Conservation (phyloP, 2,888 invertebrate species). For the Apamea crenata region DNA sequence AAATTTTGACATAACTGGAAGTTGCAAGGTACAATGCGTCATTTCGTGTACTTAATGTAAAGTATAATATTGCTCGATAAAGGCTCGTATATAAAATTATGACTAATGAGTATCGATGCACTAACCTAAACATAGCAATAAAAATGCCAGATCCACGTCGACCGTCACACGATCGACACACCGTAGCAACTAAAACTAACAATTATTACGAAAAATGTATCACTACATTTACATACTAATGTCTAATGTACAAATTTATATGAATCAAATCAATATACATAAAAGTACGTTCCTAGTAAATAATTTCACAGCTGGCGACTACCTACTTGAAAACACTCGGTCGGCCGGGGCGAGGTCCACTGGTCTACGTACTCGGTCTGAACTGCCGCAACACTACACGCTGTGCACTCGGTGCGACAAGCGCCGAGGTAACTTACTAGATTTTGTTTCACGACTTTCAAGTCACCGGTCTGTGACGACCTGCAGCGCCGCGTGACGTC, state of each 20-base stretch:
- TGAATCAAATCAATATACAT: slow-evolving; percentile 48
- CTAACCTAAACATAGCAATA: slow-evolving; percentile 55
- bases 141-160: slow-evolving; percentile 42
- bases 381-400: background rate
- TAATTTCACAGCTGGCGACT: slow-evolving; percentile 36
- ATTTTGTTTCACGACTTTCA: background rate
- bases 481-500: background rate
- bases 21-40: slow-evolving; percentile 39
- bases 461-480: background rate
- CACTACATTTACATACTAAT: slow-evolving; percentile 55
- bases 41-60: slow-evolving; percentile 47
- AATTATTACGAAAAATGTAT: slow-evolving; percentile 41
- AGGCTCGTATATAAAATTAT: slow-evolving; percentile 58
- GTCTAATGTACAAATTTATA: slow-evolving; percentile 62
- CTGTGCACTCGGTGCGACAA: background rate
- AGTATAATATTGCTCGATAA: slow-evolving; percentile 63
- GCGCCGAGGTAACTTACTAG: background rate
- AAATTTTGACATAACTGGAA: slow-evolving; percentile 19
- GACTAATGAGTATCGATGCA: slow-evolving; percentile 71
- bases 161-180: slow-evolving; percentile 56
- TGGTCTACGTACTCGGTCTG: background rate
- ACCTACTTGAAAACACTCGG: slow-evolving; percentile 20
- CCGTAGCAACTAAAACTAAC: slow-evolving; percentile 34
- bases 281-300: slow-evolving; percentile 41
- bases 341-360: background rate